A percentile compares a stretch with the other conserved stretches of the same genome.
phyloP scores from a whole-genome alignment of 2,113 vertebrate genomes.

The Columba livia region DNA sequence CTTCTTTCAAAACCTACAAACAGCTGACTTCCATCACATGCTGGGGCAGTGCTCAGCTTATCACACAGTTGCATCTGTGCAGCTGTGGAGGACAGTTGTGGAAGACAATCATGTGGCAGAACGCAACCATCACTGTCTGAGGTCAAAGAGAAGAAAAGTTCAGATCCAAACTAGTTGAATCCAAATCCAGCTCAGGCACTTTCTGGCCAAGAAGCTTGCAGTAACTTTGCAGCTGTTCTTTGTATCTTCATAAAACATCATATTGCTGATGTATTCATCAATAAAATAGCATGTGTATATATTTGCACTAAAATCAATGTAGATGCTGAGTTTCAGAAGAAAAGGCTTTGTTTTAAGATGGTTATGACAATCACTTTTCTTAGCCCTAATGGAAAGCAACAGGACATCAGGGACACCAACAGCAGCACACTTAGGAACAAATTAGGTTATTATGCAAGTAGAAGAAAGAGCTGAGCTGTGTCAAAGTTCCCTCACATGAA shows the following conservation, averaged over 20 bases:
- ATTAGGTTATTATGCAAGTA: background rate
- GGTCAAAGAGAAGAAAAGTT: background rate
- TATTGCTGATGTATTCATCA: background rate
- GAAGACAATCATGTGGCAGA: background rate
- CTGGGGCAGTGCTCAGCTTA: background rate
- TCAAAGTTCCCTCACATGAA: background rate
- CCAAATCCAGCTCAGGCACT: background rate
- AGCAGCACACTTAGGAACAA: background rate
- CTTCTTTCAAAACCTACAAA: background rate
- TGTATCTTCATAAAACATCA: background rate
- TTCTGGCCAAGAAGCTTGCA: background rate
- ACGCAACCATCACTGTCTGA: accelerated
- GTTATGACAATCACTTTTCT: background rate
- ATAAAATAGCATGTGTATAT: background rate
- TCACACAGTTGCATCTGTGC: background rate
- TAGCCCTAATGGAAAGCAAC: background rate
- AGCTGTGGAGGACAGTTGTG: background rate
- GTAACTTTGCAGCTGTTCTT: background rate
- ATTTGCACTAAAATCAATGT: background rate
- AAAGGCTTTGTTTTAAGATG: background rate
- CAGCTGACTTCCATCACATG: background rate
- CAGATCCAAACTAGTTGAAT: background rate
- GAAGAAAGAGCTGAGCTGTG: background rate
- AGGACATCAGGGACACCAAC: background rate
- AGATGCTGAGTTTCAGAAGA: background rate